Conservation (phyloP, 2,113 vertebrate species). For the Datnioides undecimradiatus region DNA sequence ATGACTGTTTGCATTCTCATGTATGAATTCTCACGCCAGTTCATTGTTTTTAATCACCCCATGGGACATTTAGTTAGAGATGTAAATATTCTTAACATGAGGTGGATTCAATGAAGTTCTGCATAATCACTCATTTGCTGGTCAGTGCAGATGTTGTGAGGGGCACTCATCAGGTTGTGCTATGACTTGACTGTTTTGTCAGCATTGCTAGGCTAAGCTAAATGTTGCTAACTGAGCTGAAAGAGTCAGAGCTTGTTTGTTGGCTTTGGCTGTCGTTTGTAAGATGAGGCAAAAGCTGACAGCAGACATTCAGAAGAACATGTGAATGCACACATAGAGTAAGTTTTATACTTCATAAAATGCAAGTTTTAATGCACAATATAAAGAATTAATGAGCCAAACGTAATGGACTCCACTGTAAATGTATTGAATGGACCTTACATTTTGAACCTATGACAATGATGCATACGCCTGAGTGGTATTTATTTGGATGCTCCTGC, state of each 20-base stretch:
- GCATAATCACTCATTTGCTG: not conserved
- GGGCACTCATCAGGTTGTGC: not conserved
- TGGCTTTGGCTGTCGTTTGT: no score
- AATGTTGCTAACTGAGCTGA: not conserved
- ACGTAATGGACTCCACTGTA: not conserved
- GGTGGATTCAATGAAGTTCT: not conserved
- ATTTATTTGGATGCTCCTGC: no score
- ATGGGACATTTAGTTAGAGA: not conserved
- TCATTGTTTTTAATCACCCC: not conserved
- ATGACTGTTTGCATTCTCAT: not conserved
- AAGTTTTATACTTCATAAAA: not conserved
- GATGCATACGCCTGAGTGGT: no score
- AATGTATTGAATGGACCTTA: no score
- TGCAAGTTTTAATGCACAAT: not conserved
- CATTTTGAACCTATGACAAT: no score
- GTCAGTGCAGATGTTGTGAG: not conserved
- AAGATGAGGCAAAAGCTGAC: no score
- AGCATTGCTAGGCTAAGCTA: no score
- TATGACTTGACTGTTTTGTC: not conserved
- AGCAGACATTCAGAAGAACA: no score
- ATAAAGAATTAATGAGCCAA: not conserved
- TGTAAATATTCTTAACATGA: slow-evolving; percentile 11
- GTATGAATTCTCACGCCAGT: not conserved
- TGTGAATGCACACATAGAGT: not conserved
- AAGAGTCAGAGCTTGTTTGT: no score